Base-by-base conservation (phyloP, 1,140 invertebrate genomes). In the Papilio machaon region DNA sequence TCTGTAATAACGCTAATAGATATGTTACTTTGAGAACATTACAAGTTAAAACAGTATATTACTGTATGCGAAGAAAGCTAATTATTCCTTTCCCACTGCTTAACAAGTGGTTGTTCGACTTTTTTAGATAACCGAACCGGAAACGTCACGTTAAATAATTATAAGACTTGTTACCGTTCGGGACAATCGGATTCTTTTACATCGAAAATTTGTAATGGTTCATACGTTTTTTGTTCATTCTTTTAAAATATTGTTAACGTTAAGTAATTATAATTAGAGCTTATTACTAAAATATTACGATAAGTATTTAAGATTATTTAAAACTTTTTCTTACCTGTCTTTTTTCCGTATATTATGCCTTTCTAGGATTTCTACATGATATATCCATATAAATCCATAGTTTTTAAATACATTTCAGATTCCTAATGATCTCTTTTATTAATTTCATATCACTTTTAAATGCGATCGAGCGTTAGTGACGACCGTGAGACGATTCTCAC, bases 401-500 rank as follows among this genome's bases (percentile, higher is more conserved):
- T 23, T 23, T 64, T 23, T 64, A 10, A 23, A 23, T 19, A 60
- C 9, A 60, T 2, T 10, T 23, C 58, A 23, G 58, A 8, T 60
- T 60, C 13, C 1, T 49, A 49, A 49, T 15, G 3, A 15, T 58
- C n/a, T 30, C 10, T 78, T 64, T 60, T 78, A 9, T n/a, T 19
- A 30, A 38, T 64, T n/a, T 64, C 38, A 67, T 38, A 46, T 64
- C 23, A 49, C 74, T 46, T 23, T 67, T 77, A 58, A 77, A 58
- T 85, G 83, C 77, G 87, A 87, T 87, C 80, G 83, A 82, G 81
- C 60, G 81, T 81, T 84, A 84, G 81, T 80, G 85, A 81, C n/a
- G 84, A 87, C 85, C 90, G 91, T 92, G 90, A 88, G 91, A 91
- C 81, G 82, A 83, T 89, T 93, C 91, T 85, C 91, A 90, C 88